Percentiles rank a stretch among this genome's conserved stretches.
Conservation (phyloP, 2,797 vertebrate genomes). For the Buceros bicornis region DNA sequence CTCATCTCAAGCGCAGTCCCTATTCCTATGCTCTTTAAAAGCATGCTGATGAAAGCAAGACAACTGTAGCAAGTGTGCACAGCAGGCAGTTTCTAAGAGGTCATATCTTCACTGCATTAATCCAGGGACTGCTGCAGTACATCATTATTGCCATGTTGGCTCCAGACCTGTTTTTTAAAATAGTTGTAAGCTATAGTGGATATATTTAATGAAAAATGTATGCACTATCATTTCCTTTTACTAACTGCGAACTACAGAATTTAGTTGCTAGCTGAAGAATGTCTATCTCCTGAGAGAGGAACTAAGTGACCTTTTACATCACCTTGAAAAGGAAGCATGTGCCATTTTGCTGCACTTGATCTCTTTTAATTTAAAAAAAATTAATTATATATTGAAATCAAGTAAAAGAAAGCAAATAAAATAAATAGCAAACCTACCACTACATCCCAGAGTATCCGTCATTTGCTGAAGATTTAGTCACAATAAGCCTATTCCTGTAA, state of each 20-base stretch:
- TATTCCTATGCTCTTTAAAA: not conserved
- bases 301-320: not conserved
- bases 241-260: conserved; percentile 5
- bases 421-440: not conserved
- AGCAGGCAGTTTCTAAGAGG: conserved; percentile 10
- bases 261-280: not conserved
- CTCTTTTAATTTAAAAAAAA: not conserved
- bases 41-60: not conserved
- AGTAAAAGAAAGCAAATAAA: not conserved
- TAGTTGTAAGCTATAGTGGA: not conserved
- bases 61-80: not conserved
- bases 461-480: not conserved
- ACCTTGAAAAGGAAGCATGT: not conserved
- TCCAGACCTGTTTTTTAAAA: conserved; percentile 7
- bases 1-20: not conserved
- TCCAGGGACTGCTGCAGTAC: not conserved
- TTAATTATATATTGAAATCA: not conserved
- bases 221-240: not conserved
- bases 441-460: not conserved
- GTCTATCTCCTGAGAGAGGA: not conserved
- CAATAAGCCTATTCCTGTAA: not conserved
- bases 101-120: conserved; percentile 21
- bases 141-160: not conserved
- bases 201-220: conserved; percentile 24
- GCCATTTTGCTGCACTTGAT: not conserved